Conservation (phyloP, 1,140 invertebrate genomes). For the Drosophila micromelanica region DNA sequence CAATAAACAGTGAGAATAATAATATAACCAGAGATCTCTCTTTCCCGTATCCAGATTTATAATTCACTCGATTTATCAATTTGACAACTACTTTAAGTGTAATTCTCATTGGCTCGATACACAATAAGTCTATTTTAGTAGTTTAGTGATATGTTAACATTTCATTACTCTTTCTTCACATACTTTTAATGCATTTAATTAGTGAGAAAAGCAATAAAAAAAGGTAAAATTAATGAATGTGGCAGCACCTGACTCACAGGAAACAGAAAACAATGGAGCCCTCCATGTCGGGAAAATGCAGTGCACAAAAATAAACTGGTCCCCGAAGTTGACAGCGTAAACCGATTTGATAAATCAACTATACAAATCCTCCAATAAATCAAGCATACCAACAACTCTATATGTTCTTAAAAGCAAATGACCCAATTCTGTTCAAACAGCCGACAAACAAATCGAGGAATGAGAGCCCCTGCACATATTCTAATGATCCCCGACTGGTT, state of each 20-base stretch:
- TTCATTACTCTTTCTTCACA: too few species aligned
- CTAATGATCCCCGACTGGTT: conserved; percentile 28
- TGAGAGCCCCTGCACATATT: conserved; percentile 16
- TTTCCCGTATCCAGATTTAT: background rate
- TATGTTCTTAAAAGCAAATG: conserved; percentile 45
- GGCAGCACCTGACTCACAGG: conserved; percentile 30
- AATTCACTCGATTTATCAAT: background rate
- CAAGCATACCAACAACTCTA: conserved; percentile 25
- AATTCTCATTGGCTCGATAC: too few species aligned
- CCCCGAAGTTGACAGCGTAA: conserved; percentile 11
- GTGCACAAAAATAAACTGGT: conserved; percentile 54
- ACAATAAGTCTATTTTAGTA: too few species aligned
- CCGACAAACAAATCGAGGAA: conserved; percentile 6
- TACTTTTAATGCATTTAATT: background rate
- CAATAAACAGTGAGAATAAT: background rate
- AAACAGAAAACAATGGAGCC: conserved; percentile 8
- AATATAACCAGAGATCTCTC: background rate
- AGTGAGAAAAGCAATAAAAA: conserved; percentile 5
- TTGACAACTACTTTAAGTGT: background rate
- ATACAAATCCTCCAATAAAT: conserved; percentile 64
- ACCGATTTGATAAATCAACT: conserved; percentile 73
- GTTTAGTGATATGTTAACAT: background rate
- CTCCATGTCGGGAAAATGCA: conserved; percentile 11
- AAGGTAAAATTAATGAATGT: conserved; percentile 15
- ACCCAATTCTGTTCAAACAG: conserved; percentile 51